phyloP scores from a whole-genome alignment of 2,888 invertebrate genomes.

The Lepidonotus clava region DNA sequence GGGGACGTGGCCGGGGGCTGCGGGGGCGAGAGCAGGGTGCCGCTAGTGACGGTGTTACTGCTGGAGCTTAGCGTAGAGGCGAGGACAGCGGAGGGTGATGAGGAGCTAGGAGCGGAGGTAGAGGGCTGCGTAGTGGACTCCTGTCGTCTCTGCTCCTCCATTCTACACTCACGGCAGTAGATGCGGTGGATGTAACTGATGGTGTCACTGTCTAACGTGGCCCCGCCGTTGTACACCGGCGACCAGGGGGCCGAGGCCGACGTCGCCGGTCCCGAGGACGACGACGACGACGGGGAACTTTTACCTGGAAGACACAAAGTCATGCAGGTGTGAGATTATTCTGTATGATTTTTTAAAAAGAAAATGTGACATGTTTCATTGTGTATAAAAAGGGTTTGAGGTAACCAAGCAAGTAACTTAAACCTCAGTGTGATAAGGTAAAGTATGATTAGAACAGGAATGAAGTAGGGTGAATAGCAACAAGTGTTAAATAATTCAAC shows the following conservation, averaged over 20 bases:
- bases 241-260: constrained; percentile 56
- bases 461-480: too few species aligned
- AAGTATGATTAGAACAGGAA: too few species aligned
- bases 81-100: constrained; percentile 55
- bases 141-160: constrained; percentile 61
- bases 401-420: too few species aligned
- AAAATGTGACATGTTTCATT: too few species aligned
- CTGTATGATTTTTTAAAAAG: too few species aligned
- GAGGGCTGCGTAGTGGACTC: not conserved
- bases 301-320: not conserved
- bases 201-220: constrained; percentile 59
- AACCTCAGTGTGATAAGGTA: too few species aligned
- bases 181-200: constrained; percentile 65
- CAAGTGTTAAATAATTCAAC: too few species aligned
- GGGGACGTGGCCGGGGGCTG: not conserved
- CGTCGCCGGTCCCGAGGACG: not conserved
- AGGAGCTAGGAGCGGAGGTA: not conserved
- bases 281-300: too few species aligned
- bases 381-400: too few species aligned
- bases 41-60: not conserved
- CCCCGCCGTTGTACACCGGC: constrained; percentile 57
- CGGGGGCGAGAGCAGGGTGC: constrained; percentile 25
- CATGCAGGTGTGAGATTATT: too few species aligned
- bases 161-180: constrained; percentile 64
- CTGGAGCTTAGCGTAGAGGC: not conserved